Percentiles rank a stretch among this genome's conserved stretches.
These are phyloP conservation scores for Exocentrus adspersus DNA, from an alignment of 2,888 invertebrate species.

Conservation along the genomic window DNA sequence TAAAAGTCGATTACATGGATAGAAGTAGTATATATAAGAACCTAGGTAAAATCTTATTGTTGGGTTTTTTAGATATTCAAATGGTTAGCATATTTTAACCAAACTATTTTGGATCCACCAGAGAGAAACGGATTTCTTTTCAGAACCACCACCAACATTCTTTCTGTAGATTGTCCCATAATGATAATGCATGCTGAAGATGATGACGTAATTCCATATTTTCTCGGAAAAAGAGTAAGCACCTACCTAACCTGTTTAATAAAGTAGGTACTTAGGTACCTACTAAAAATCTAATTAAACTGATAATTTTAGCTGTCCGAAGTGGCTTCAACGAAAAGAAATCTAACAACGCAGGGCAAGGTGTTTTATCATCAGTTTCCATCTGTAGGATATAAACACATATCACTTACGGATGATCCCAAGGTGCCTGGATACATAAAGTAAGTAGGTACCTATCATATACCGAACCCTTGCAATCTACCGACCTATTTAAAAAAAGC, in stretches of 20 bases:
- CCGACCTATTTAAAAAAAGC: too few relatives aligned
- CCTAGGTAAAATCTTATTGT: too few relatives aligned
- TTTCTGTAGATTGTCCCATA: conserved; percentile 55
- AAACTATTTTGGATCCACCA: conserved; percentile 54
- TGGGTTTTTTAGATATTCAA: conserved; percentile 51
- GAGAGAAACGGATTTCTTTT: conserved; percentile 56
- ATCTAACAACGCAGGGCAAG: conserved; percentile 46
- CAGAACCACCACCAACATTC: conserved; percentile 51
- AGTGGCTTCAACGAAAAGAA: conserved; percentile 46
- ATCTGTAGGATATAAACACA: conserved; percentile 50
- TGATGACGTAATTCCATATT: conserved; percentile 54
- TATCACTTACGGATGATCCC: conserved; percentile 50
- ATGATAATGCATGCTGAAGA: conserved; percentile 59
- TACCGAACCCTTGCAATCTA: neutral
- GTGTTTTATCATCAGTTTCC: conserved; percentile 50
- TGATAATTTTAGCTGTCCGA: conserved; percentile 24
- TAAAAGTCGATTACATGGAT: too few relatives aligned
- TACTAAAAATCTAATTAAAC: neutral
- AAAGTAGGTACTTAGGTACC: too few relatives aligned
- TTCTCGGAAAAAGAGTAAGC: conserved; percentile 53
- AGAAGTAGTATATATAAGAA: too few relatives aligned
- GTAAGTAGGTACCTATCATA: conserved; percentile 44
- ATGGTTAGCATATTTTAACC: conserved; percentile 58
- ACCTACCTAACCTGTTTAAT: neutral
- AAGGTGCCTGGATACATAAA: conserved; percentile 51